Conservation (phyloP, 2,113 vertebrate species). For the Mola mola region DNA sequence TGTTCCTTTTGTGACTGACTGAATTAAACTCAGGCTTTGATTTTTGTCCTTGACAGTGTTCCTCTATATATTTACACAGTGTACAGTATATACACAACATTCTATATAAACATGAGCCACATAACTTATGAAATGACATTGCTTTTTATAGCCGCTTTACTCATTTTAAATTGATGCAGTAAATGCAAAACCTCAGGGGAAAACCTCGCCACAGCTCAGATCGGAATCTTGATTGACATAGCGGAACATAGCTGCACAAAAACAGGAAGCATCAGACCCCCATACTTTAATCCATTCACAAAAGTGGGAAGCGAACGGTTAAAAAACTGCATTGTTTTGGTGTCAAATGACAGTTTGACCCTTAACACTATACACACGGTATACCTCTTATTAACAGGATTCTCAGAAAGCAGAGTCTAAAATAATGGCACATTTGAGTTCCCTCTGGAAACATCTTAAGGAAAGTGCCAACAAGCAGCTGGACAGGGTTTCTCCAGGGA, state of each 20-base stretch:
- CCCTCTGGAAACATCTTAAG: conserved; percentile 31
- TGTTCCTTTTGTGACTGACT: too few species aligned
- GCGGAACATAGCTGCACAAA: conserved; percentile 45
- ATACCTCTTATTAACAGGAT: conserved; percentile 38
- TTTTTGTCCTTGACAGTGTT: too few species aligned
- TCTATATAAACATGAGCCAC: too few species aligned
- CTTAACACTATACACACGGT: conserved; percentile 29
- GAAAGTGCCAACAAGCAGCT: conserved; percentile 23
- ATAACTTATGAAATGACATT: too few species aligned
- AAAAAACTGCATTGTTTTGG: conserved; percentile 59
- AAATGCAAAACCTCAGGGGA: not conserved
- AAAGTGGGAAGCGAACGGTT: conserved; percentile 36
- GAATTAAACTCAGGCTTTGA: too few species aligned
- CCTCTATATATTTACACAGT: too few species aligned
- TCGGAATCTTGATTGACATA: conserved; percentile 50
- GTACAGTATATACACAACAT: too few species aligned
- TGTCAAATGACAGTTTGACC: conserved; percentile 26
- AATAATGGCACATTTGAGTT: conserved; percentile 21
- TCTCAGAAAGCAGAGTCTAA: conserved; percentile 41
- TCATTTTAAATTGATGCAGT: too few species aligned
- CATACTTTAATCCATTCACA: conserved; percentile 47
- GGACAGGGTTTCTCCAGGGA: conserved; percentile 48
- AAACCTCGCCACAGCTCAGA: conserved; percentile 3
- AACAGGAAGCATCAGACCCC: conserved; percentile 70
- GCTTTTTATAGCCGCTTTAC: too few species aligned